Evolutionary conservation across 2,797 vertebrate species (phyloP).

Genomic region (Gallinago stenura): DNA sequence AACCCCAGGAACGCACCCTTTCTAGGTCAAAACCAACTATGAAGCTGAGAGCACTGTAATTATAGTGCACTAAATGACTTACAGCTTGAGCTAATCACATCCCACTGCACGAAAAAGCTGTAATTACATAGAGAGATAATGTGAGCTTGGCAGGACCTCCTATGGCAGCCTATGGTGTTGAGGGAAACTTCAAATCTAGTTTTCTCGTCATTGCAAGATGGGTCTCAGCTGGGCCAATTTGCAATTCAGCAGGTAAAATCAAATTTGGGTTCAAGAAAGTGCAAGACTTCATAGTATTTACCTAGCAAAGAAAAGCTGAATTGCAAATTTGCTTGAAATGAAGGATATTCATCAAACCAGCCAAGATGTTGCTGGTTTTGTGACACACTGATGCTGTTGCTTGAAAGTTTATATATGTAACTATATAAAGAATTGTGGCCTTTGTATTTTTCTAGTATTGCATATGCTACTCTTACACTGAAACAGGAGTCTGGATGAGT

Average conservation of each 20-base stretch:
- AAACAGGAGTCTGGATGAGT: not conserved
- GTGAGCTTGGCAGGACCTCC: constrained; percentile 61
- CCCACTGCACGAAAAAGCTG: constrained; percentile 65
- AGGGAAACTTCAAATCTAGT: constrained; percentile 11
- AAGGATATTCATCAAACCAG: not conserved
- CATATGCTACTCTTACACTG: not conserved
- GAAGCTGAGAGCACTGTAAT: constrained; percentile 68
- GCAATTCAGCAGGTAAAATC: not conserved
- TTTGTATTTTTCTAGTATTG: not conserved
- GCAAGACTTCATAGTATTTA: not conserved
- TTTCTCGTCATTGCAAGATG: not conserved
- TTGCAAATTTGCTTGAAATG: not conserved
- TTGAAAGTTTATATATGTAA: not conserved
- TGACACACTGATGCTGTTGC: not conserved
- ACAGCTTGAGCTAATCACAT: constrained; percentile 77
- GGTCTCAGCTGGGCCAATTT: not conserved
- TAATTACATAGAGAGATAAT: constrained; percentile 74
- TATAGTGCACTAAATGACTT: constrained; percentile 68
- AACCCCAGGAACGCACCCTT: constrained; percentile 31
- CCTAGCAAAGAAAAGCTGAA: not conserved
- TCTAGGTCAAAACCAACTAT: constrained; percentile 63
- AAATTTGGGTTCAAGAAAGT: not conserved
- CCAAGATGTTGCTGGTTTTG: not conserved
- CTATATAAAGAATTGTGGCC: not conserved
- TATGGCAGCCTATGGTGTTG: constrained; percentile 1